These are phyloP conservation scores for Macquaria ambigua DNA, from an alignment of 2,113 vertebrate species.

Conservation along the genomic window DNA sequence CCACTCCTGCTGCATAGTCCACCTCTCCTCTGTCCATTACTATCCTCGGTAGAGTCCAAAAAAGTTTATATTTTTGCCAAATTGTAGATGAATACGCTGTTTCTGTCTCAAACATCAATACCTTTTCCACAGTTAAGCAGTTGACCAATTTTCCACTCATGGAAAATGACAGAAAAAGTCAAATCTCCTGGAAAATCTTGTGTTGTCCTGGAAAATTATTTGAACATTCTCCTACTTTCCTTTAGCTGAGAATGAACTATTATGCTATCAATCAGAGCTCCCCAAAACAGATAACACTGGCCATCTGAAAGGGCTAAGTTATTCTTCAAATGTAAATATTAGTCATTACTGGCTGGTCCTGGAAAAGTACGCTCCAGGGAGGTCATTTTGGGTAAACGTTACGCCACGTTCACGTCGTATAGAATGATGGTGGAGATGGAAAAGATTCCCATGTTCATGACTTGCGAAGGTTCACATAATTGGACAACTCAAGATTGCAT, in stretches of 20 bases:
- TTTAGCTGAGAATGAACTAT: background rate
- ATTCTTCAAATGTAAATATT: too few species aligned
- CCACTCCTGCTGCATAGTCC: background rate
- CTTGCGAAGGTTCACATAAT: background rate
- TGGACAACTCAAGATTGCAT: background rate
- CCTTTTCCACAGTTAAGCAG: background rate
- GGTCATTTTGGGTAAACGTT: background rate
- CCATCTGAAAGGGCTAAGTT: background rate
- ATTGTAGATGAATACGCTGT: background rate
- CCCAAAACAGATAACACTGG: background rate
- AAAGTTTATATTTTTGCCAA: too few species aligned
- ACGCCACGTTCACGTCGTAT: too few species aligned
- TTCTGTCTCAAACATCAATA: background rate
- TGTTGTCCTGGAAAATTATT: background rate
- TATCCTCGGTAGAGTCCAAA: background rate
- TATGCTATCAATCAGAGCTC: background rate
- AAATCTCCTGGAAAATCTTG: background rate
- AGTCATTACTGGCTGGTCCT: too few species aligned
- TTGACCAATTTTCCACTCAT: background rate
- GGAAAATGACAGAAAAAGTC: background rate
- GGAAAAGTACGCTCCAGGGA: background rate
- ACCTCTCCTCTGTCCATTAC: background rate
- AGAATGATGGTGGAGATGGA: too few species aligned
- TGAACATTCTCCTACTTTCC: background rate
- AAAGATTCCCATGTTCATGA: background rate